A percentile compares a stretch with the other conserved stretches of the same genome.
Evolutionary conservation across 2,888 invertebrate species (phyloP).

Genomic region (Brachypalpus laphriformis): DNA sequence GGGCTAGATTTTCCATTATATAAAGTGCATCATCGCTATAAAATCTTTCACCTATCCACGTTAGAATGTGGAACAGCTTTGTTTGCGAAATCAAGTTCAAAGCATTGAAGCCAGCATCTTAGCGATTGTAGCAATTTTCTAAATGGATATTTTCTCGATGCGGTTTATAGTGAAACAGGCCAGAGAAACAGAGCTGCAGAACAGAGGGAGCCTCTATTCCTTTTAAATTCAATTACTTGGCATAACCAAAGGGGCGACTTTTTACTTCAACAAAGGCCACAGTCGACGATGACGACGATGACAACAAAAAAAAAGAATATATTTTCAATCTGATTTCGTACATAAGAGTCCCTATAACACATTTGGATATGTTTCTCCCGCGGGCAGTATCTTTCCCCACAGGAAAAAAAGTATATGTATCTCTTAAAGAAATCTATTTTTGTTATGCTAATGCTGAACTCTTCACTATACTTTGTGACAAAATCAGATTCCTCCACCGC

Average conservation of each 20-base stretch:
- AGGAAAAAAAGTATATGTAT: slow-evolving; percentile 27
- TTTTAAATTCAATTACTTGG: slow-evolving; percentile 58
- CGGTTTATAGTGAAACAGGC: background rate
- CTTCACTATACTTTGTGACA: slow-evolving; percentile 22
- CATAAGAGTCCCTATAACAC: slow-evolving; percentile 6
- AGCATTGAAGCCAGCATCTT: background rate
- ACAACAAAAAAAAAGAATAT: background rate
- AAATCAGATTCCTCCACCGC: slow-evolving; percentile 53
- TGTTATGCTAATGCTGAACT: slow-evolving; percentile 64
- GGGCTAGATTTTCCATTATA: background rate
- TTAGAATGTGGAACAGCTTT: background rate
- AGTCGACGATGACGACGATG: background rate
- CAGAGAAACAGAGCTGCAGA: background rate
- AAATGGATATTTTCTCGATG: slow-evolving; percentile 30
- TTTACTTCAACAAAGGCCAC: slow-evolving; percentile 26
- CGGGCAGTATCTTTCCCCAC: slow-evolving; percentile 40
- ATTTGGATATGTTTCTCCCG: slow-evolving; percentile 35
- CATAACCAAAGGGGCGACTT: slow-evolving; percentile 39
- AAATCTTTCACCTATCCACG: background rate
- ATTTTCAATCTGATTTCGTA: slow-evolving; percentile 41
- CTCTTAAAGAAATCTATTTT: slow-evolving; percentile 54
- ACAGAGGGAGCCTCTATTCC: background rate
- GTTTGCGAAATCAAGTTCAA: background rate
- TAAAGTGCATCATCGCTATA: slow-evolving; percentile 10
- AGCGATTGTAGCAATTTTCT: slow-evolving; percentile 24